Evolutionary conservation across 2,113 vertebrate species (phyloP).

Genomic region (Brienomyrus longianalis): DNA sequence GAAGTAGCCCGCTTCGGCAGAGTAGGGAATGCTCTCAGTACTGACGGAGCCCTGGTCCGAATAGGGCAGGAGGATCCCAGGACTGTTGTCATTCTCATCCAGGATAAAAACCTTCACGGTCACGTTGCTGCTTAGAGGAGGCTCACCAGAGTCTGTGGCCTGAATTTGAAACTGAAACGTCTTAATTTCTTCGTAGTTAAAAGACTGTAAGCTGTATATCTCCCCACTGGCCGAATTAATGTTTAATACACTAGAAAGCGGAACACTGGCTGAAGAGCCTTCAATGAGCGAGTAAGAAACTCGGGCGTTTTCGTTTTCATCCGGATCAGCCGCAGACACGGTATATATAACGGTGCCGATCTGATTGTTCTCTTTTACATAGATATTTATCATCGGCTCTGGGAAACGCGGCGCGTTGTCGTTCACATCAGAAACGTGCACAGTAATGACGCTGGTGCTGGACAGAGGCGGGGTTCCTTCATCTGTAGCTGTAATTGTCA

Average conservation of each 20-base stretch:
- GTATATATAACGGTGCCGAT: no score
- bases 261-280: not conserved
- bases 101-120: no score
- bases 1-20: no score
- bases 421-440: constrained; percentile 54
- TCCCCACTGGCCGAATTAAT: not conserved
- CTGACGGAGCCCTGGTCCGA: no score
- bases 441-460: constrained; percentile 25
- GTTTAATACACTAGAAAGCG: not conserved
- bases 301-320: not conserved
- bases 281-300: not conserved
- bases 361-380: no score
- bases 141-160: no score
- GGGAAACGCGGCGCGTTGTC: constrained; percentile 56
- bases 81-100: no score
- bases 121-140: no score
- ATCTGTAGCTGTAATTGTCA: constrained; percentile 15
- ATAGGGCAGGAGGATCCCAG: no score
- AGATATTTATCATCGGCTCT: no score
- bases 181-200: not conserved
- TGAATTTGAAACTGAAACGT: not conserved
- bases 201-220: not conserved
- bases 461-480: constrained; percentile 7
- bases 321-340: not conserved
- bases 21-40: no score